Evolutionary conservation across 2,888 invertebrate species (phyloP).

Genomic region (Aromia moschata): DNA sequence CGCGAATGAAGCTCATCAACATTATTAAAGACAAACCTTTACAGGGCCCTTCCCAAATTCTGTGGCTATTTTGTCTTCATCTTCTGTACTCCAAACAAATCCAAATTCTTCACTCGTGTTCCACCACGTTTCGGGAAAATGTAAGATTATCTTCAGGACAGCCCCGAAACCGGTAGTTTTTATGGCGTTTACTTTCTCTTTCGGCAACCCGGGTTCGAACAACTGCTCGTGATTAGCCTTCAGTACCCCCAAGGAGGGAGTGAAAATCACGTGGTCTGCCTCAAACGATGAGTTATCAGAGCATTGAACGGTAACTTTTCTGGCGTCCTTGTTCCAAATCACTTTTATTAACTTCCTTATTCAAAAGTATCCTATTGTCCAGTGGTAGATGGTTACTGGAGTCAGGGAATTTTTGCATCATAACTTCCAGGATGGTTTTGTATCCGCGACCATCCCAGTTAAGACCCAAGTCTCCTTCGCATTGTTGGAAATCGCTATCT

Average conservation of each 20-base stretch:
- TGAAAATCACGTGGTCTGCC: slow-evolving; percentile 72
- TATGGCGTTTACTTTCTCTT: slow-evolving; percentile 43
- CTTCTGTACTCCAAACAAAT: slow-evolving; percentile 45
- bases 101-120: slow-evolving; percentile 24
- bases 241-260: slow-evolving; percentile 56
- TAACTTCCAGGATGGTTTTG: slow-evolving; percentile 70
- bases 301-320: slow-evolving; percentile 54
- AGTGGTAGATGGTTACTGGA: slow-evolving; percentile 38
- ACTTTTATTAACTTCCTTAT: slow-evolving; percentile 44
- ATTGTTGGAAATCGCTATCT: slow-evolving; percentile 71
- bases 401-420: slow-evolving; percentile 62
- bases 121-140: slow-evolving; percentile 46
- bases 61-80: slow-evolving; percentile 42
- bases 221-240: slow-evolving; percentile 41
- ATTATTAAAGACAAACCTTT: slow-evolving; percentile 16
- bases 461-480: slow-evolving; percentile 73
- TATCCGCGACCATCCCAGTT: slow-evolving; percentile 80
- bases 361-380: slow-evolving; percentile 47
- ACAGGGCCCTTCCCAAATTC: slow-evolving; percentile 12
- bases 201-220: slow-evolving; percentile 43
- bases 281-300: slow-evolving; percentile 63
- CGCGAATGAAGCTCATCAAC: no score
- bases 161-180: slow-evolving; percentile 45
- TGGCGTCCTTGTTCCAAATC: slow-evolving; percentile 19
- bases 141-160: slow-evolving; percentile 43